Evolutionary conservation across 1,140 invertebrate genomes (phyloP).

Genomic region (Lineus longissimus): DNA sequence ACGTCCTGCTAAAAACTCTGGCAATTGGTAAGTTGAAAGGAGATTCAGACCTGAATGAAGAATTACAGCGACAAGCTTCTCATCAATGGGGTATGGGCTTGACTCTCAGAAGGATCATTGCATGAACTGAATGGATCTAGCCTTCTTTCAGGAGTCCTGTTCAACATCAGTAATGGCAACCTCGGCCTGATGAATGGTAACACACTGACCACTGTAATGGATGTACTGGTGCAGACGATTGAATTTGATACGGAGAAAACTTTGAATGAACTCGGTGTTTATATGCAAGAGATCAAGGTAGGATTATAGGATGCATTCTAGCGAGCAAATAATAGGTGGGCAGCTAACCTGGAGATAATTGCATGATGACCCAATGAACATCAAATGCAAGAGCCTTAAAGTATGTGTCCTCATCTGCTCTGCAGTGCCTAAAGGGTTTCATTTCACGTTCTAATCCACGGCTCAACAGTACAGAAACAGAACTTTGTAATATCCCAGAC

Average conservation of each 20-base stretch:
- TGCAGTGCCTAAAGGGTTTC: no score
- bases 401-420: no score
- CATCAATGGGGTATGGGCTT: no score
- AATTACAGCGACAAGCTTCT: no score
- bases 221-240: background rate
- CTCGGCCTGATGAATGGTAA: background rate
- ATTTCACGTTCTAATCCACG: no score
- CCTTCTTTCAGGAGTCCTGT: background rate
- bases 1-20: conserved; percentile 21
- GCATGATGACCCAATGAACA: background rate
- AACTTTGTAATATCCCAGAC: no score
- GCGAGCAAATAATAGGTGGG: background rate
- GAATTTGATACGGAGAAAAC: background rate
- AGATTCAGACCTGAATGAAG: no score
- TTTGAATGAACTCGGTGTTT: background rate
- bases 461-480: no score
- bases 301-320: background rate
- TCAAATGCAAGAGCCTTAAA: background rate
- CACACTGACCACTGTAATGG: background rate
- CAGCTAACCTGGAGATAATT: background rate
- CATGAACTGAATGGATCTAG: background rate
- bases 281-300: background rate
- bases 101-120: no score
- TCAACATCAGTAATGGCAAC: background rate
- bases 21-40: conserved; percentile 22